Base-by-base conservation (phyloP, 2,113 vertebrate species). In the Microtus montanus region DNA sequence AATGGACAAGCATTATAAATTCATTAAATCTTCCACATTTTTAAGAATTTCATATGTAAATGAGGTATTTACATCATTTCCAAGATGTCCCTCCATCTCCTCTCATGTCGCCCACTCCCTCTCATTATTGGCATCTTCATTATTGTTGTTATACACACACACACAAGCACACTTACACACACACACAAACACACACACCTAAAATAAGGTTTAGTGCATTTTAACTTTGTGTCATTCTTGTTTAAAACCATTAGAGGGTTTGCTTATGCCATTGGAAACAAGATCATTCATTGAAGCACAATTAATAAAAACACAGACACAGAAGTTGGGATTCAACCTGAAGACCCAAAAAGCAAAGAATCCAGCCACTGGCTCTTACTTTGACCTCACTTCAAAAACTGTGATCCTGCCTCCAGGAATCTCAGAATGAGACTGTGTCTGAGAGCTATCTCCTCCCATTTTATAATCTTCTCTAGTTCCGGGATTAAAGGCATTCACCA, bases 181-280 rank as follows among this genome's bases (percentile, higher is more conserved):
- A 52, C 44, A 2, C 7, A 7, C 12, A 54, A 3, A 35, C 1
- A 7, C 12, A 54, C 17, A 22, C 3, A 19, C 3, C 19, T 58
- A 54, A 54, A 54, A 54, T n/a, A 58, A 80, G 20, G 33, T n/a
- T 58, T n/a, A 80, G 58, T 35, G 30, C 11, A 3, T 14, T 58
- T 58, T 26, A 82, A 7, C 7, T 82, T 82, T 82, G 38, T 3
- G 9, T 47, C 15, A 33, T 20, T 33, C 24, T 3, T 66, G 5
- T 41, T 54, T 90, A 44, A 93, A 93, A 92, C 12, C 8, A 61
- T 47, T 13, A 86, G 64, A 71, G 38, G 41, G 3, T 74, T 89
- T 93, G 7, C 22, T 85, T 77, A 61, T 70, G 33, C 49, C 26
- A 30, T 89, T 49, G 73, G 15, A 61, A 35, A 89, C 63, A 87